phyloP scores from a whole-genome alignment of 2,888 invertebrate genomes.

The Polylopha cassiicola region DNA sequence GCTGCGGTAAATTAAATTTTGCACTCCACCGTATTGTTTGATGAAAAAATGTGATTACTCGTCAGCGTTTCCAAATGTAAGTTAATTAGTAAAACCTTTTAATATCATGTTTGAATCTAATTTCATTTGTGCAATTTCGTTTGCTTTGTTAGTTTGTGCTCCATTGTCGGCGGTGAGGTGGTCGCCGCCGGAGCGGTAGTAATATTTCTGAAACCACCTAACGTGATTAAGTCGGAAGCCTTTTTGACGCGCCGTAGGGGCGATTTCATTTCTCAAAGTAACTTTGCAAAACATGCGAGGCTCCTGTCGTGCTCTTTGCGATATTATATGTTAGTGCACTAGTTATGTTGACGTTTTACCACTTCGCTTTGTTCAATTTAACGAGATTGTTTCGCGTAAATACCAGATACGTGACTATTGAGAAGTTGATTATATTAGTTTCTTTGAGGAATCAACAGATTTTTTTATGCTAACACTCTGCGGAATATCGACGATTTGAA shows the following conservation, averaged over 20 bases:
- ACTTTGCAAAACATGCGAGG: constrained; percentile 31
- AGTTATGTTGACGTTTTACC: constrained; percentile 1
- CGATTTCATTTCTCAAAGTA: constrained; percentile 62
- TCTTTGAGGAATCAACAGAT: no score
- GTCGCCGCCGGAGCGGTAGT: constrained; percentile 26
- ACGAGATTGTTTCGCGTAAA: constrained; percentile 22
- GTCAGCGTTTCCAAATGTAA: constrained; percentile 12
- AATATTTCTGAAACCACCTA: constrained; percentile 45
- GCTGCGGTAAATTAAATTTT: constrained; percentile 49
- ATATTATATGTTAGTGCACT: constrained; percentile 15
- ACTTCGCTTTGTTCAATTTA: constrained; percentile 25
- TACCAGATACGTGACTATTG: constrained; percentile 2
- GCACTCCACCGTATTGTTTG: constrained; percentile 38
- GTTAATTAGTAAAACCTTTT: constrained; percentile 21
- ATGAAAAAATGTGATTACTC: constrained; percentile 36
- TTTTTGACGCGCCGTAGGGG: constrained; percentile 42
- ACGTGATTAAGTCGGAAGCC: constrained; percentile 46
- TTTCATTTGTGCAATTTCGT: constrained; percentile 14
- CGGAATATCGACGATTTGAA: not conserved
- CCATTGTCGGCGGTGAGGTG: constrained; percentile 16
- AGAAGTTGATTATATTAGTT: constrained; percentile 3
- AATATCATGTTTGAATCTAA: constrained; percentile 17
- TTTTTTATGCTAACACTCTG: no score
- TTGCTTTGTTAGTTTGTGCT: constrained; percentile 1
- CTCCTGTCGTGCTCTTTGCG: constrained; percentile 23